Conservation (phyloP, 2,113 vertebrate species). For the Tetrao urogallus region DNA sequence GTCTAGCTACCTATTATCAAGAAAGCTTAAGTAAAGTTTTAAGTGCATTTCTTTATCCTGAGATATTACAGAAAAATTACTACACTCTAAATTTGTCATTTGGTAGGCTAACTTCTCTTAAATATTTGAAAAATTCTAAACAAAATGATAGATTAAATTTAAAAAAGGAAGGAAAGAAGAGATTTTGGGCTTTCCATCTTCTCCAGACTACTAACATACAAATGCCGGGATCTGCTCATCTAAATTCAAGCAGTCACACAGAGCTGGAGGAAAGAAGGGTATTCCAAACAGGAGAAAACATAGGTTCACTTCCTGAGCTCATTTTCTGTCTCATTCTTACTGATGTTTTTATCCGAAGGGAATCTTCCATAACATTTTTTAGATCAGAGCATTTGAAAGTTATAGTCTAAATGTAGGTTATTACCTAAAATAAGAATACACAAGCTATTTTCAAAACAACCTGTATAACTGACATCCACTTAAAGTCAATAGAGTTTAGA, state of each 20-base stretch:
- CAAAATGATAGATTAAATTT: neutral
- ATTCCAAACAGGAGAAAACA: neutral
- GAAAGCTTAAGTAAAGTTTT: neutral
- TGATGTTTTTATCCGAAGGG: neutral
- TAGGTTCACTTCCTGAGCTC: neutral
- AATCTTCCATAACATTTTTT: neutral
- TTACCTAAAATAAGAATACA: neutral
- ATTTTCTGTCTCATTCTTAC: neutral
- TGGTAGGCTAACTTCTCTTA: neutral
- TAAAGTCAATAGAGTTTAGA: neutral
- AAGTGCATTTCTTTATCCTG: neutral
- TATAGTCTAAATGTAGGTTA: neutral
- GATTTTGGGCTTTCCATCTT: neutral
- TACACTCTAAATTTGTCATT: neutral
- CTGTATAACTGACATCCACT: neutral
- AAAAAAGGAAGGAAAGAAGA: neutral
- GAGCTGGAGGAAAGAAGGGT: neutral
- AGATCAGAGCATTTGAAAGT: neutral
- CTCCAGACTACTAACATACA: neutral
- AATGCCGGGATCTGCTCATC: neutral
- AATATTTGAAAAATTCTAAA: neutral
- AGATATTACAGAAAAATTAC: neutral
- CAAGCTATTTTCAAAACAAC: neutral
- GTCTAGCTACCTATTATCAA: neutral
- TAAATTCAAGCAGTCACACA: accelerated